A percentile compares a stretch with the other conserved stretches of the same genome.
Evolutionary conservation across 2,888 invertebrate species (phyloP).

Genomic region (Conops quadrifasciatus): DNA sequence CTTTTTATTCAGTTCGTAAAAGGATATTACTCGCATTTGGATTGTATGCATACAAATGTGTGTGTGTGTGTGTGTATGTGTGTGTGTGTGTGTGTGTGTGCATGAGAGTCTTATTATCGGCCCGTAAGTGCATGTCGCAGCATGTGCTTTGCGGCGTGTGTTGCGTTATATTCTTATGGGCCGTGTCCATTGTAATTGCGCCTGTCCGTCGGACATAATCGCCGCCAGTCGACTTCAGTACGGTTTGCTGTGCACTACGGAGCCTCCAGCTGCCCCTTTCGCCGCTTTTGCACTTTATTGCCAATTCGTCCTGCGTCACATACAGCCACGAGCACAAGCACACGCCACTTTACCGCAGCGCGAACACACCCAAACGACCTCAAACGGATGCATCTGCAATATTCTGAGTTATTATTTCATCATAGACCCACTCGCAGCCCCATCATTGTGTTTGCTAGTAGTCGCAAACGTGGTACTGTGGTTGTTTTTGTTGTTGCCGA

Average conservation of each 20-base stretch:
- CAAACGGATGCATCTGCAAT: background rate
- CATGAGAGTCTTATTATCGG: no score
- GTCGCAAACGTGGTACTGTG: background rate
- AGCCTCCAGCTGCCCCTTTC: background rate
- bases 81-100: background rate
- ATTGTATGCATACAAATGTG: background rate
- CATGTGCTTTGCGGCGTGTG: background rate
- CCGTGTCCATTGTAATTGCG: no score
- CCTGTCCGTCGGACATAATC: no score
- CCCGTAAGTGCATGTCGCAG: background rate
- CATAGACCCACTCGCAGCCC: background rate
- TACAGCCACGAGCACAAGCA: background rate
- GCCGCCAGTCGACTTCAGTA: background rate
- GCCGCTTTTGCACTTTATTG: slow-evolving; percentile 27
- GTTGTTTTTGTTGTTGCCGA: no score
- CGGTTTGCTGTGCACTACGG: background rate
- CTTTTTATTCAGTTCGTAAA: background rate
- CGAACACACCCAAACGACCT: background rate
- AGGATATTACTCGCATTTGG: no score
- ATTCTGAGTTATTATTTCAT: slow-evolving; percentile 27
- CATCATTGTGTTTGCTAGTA: slow-evolving; percentile 15
- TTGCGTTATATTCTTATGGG: no score
- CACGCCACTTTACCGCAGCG: background rate
- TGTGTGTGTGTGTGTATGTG: background rate
- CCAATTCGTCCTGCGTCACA: slow-evolving; percentile 17